A percentile compares a stretch with the other conserved stretches of the same genome.
These are phyloP conservation scores for Limosa lapponica DNA, from an alignment of 2,797 vertebrate species.

Conservation along the genomic window DNA sequence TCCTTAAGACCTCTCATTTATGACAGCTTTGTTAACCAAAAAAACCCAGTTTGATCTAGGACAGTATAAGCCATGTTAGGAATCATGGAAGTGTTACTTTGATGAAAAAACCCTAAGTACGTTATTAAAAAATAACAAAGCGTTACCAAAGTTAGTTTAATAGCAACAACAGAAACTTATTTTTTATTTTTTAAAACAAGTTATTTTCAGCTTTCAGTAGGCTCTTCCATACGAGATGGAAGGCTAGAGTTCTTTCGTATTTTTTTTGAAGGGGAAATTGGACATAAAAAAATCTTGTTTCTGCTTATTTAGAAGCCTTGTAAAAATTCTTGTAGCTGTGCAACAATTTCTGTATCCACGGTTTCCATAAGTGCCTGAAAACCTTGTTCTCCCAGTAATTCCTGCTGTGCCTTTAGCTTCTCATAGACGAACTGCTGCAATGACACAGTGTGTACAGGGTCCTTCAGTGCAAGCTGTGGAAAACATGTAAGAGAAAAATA, in stretches of 20 bases:
- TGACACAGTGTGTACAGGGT: slow-evolving; percentile 94
- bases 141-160: background rate
- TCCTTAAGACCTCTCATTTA: background rate
- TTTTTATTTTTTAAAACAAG: slow-evolving; percentile 16
- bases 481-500: slow-evolving; percentile 30
- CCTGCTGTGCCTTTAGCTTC: slow-evolving; percentile 96
- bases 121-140: background rate
- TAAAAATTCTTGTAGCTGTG: slow-evolving; percentile 94
- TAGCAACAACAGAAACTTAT: background rate
- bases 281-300: background rate
- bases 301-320: slow-evolving; percentile 83
- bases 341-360: slow-evolving; percentile 93
- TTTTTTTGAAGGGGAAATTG: background rate
- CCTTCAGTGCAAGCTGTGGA: slow-evolving; percentile 90
- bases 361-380: slow-evolving; percentile 96
- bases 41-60: background rate
- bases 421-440: slow-evolving; percentile 95
- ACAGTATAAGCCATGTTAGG: background rate
- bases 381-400: slow-evolving; percentile 88
- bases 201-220: slow-evolving; percentile 42
- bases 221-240: slow-evolving; percentile 4
- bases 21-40: background rate
- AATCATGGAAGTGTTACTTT: background rate
- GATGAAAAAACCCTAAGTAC: background rate
- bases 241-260: background rate